Percentiles rank a stretch among this genome's conserved stretches.
Evolutionary conservation across 2,888 invertebrate species (phyloP).

Genomic region (Lasius fuliginosus): DNA sequence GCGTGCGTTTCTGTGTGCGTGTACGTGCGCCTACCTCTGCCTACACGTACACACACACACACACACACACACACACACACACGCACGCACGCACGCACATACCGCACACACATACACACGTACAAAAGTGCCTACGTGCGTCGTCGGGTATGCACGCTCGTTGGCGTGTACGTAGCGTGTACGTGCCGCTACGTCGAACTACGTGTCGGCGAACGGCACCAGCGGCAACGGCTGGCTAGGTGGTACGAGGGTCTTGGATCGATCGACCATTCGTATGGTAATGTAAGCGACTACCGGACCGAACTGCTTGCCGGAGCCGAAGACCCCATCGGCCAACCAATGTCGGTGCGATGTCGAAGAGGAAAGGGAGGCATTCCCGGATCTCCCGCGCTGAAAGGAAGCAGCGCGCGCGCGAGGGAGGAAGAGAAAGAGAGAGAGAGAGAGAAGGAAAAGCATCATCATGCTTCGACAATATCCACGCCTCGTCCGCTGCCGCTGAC

Average conservation of each 20-base stretch:
- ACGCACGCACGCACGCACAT: background rate
- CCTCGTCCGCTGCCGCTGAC: conserved; percentile 64
- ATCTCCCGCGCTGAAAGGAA: conserved; percentile 43
- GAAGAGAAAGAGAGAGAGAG: conserved; percentile 19
- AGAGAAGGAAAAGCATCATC: conserved; percentile 25
- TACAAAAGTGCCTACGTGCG: conserved; percentile 14
- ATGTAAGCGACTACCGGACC: conserved; percentile 86
- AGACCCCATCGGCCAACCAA: conserved; percentile 75
- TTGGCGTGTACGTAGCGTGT: conserved; percentile 37
- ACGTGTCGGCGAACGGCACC: conserved; percentile 42
- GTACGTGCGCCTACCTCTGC: conserved; percentile 10
- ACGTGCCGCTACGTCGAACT: conserved; percentile 48
- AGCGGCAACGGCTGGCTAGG: conserved; percentile 63
- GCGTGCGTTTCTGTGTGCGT: background rate
- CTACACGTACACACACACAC: background rate
- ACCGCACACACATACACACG: background rate
- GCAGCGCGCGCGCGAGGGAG: conserved; percentile 27
- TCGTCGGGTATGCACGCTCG: conserved; percentile 52
- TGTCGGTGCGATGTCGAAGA: conserved; percentile 70
- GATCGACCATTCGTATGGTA: conserved; percentile 86
- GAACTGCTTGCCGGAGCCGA: conserved; percentile 83
- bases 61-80: background rate
- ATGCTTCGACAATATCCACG: conserved; percentile 66
- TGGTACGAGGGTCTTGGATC: conserved; percentile 81
- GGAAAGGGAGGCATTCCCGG: conserved; percentile 52